Conservation (phyloP, 1,140 invertebrate species). For the Drosophila cardini region DNA sequence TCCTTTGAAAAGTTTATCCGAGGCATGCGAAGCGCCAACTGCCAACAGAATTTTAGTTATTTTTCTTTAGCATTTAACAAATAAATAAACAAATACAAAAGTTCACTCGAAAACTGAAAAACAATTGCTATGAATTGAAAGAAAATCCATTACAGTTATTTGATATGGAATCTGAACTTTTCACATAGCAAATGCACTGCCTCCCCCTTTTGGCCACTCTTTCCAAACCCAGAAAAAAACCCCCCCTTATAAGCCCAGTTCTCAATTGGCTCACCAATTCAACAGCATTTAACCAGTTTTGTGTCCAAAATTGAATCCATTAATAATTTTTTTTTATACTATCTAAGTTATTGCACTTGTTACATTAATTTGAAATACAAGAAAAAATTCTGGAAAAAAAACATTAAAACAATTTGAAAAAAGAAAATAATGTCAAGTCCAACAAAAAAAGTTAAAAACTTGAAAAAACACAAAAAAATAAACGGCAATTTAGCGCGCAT, state of each 20-base stretch:
- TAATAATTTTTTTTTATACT: slow-evolving; percentile 27
- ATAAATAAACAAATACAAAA: too few species aligned
- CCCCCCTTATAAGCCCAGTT: slow-evolving; percentile 17
- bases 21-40: slow-evolving; percentile 66
- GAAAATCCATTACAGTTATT: slow-evolving; percentile 11
- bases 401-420: slow-evolving; percentile 51
- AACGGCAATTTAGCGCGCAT: slow-evolving; percentile 31
- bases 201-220: slow-evolving; percentile 30
- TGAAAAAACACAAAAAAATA: slow-evolving; percentile 47
- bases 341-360: slow-evolving; percentile 72
- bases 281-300: slow-evolving; percentile 67
- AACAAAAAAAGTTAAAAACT: slow-evolving; percentile 80
- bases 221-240: not conserved
- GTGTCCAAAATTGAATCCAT: slow-evolving; percentile 45
- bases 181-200: slow-evolving; percentile 48
- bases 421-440: slow-evolving; percentile 50
- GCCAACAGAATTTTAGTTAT: slow-evolving; percentile 75
- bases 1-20: slow-evolving; percentile 54
- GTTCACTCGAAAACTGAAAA: slow-evolving; percentile 26
- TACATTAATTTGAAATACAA: slow-evolving; percentile 68
- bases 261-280: slow-evolving; percentile 29
- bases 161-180: slow-evolving; percentile 2
- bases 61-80: slow-evolving; percentile 64
- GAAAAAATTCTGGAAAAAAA: slow-evolving; percentile 56
- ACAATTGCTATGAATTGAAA: slow-evolving; percentile 32